Base-by-base conservation (phyloP, 2,113 vertebrate genomes). In the Ceyx margarethae region DNA sequence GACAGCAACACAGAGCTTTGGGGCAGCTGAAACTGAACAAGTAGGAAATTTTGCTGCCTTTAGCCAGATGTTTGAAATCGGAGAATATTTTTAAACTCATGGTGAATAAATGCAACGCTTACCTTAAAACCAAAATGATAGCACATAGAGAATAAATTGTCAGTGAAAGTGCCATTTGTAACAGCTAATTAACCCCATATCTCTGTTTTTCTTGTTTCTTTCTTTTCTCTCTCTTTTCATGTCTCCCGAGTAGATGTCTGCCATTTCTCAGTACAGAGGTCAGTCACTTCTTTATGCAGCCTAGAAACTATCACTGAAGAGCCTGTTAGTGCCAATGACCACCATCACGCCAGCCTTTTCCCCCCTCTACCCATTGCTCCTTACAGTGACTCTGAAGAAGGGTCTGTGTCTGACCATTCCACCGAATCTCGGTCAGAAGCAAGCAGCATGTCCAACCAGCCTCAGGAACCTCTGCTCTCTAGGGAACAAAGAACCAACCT, bases 271-370 rank as follows among this genome's bases (percentile, higher is more conserved):
- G 75, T 94, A 50, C 98, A 97, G 96, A 97, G 95, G 96, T 96
- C 98, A 74, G 89, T 94, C 91, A 95, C 97, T 81, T 97, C 97
- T 83, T 97, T 97, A 92, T 97, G 96, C 96, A 97, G 97, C 96
- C 97, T 98, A 95, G 98, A 98, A 96, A 98, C 98, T 37, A 98
- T 98, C 75, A 96, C 97, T 14, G 98, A 98, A 95, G 98, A 98
- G 94, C 96, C 97, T 35, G 71, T 87, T 73, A 29, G 77, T 95
- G 73, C 97, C 89, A 96, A 68, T 78, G 97, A 97, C 75, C 95
- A 64, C 80, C 91, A 87, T 82, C 88, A 60, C 42, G 43, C 46
- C 91, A 90, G 96, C 77, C 81, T 88, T 17, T 57, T 86, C 62
- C 89, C 87, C 85, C 94, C 60, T 37, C 78, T 54, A 9, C 94